Percentiles rank a stretch among this genome's conserved stretches.
Conservation (phyloP, 2,113 vertebrate species). For the Dicrurus megarhynchus region DNA sequence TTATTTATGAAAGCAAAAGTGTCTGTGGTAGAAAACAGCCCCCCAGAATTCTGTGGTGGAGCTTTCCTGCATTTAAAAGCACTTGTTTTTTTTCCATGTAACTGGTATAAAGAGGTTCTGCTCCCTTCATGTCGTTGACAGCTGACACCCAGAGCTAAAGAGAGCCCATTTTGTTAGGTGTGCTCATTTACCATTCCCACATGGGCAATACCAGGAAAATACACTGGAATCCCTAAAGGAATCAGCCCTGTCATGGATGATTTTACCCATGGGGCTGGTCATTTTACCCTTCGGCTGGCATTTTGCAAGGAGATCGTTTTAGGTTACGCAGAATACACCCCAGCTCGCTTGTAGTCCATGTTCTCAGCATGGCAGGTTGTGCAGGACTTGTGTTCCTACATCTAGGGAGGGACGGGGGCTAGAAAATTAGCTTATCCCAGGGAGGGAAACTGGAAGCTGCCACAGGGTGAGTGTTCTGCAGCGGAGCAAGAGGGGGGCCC, state of each 20-base stretch:
- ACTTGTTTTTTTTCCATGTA: neutral
- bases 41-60: neutral
- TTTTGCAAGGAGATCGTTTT: neutral
- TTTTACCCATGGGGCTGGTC: neutral
- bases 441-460: neutral
- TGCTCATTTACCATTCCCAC: neutral
- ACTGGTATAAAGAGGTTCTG: neutral
- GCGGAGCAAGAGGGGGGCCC: neutral
- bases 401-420: neutral
- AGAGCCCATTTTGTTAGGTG: neutral
- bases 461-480: accelerated
- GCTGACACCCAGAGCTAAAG: neutral
- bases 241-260: neutral
- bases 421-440: neutral
- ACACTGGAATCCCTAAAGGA: neutral
- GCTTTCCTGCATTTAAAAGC: neutral
- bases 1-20: neutral
- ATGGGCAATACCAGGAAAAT: neutral
- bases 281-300: neutral
- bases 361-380: neutral
- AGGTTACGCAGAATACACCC: neutral
- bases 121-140: accelerated
- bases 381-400: neutral
- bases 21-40: neutral
- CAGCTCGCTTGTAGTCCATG: neutral